Conservation (phyloP, 2,113 vertebrate species). For the Eubucco bourcierii region DNA sequence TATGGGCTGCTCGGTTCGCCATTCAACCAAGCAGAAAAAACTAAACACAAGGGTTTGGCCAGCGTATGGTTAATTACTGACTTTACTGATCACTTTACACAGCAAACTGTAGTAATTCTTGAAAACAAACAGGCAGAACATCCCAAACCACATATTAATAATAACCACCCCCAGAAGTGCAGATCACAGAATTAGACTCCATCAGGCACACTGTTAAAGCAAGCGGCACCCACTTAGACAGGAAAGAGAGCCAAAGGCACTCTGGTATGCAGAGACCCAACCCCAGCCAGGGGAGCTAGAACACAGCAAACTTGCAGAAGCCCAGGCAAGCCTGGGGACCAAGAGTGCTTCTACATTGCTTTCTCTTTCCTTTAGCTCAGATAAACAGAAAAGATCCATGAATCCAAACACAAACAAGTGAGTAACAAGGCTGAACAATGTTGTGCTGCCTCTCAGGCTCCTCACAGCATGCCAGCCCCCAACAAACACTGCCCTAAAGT, state of each 20-base stretch:
- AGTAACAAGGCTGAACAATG: background rate
- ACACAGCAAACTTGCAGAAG: background rate
- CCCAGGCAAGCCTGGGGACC: background rate
- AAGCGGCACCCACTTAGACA: conserved; percentile 44
- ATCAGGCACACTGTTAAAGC: conserved; percentile 47
- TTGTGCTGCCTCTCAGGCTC: background rate
- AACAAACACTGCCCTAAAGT: background rate
- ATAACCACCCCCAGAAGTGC: background rate
- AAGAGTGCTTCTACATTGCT: background rate
- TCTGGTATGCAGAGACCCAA: background rate
- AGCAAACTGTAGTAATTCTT: conserved; percentile 18
- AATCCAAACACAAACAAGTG: background rate
- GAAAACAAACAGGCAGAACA: conserved; percentile 34
- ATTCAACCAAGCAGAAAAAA: background rate
- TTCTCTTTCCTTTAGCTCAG: background rate
- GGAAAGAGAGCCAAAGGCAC: conserved; percentile 7
- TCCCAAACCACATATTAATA: conserved; percentile 33
- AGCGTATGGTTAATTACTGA: background rate
- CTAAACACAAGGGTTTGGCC: background rate
- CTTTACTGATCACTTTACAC: conserved; percentile 45
- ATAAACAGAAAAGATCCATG: background rate
- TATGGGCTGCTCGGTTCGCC: background rate
- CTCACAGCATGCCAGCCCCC: background rate
- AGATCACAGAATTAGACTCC: conserved; percentile 46
- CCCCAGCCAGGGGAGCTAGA: background rate